These are phyloP conservation scores for Ifrita kowaldi DNA, from an alignment of 2,113 vertebrate species.

Conservation along the genomic window DNA sequence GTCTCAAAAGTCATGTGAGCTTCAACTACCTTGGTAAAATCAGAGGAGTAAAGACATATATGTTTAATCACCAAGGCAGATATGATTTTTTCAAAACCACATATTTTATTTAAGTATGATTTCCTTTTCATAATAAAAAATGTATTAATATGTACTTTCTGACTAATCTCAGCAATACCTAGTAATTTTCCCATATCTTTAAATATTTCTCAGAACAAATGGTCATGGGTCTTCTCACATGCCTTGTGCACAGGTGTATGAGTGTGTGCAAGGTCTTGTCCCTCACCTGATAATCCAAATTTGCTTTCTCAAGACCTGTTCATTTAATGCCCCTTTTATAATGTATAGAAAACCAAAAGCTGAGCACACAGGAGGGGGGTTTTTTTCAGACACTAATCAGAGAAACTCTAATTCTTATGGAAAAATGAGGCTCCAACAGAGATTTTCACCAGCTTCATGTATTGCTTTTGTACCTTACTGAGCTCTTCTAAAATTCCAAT, in stretches of 20 bases:
- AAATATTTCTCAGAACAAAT: constrained; percentile 91
- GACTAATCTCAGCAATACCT: constrained; percentile 78
- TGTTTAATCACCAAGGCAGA: constrained; percentile 50
- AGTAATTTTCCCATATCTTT: constrained; percentile 76
- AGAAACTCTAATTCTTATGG: background rate
- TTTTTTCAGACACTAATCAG: background rate
- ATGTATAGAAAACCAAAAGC: background rate
- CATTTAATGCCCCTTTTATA: background rate
- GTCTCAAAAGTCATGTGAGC: background rate
- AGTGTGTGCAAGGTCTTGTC: background rate
- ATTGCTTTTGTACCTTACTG: background rate
- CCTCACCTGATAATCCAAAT: background rate
- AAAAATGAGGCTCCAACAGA: background rate
- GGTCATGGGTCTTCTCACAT: constrained; percentile 21
- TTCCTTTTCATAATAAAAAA: constrained; percentile 86
- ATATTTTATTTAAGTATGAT: constrained; percentile 87
- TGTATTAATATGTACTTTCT: constrained; percentile 74
- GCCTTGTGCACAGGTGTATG: background rate
- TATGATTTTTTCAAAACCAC: constrained; percentile 71
- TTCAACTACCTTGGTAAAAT: constrained; percentile 25
- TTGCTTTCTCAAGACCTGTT: background rate
- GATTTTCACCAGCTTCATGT: background rate
- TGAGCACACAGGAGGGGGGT: background rate
- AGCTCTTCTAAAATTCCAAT: background rate
- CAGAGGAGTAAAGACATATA: constrained; percentile 36